Evolutionary conservation across 2,113 vertebrate species (phyloP).

Genomic region (Stegastes partitus): DNA sequence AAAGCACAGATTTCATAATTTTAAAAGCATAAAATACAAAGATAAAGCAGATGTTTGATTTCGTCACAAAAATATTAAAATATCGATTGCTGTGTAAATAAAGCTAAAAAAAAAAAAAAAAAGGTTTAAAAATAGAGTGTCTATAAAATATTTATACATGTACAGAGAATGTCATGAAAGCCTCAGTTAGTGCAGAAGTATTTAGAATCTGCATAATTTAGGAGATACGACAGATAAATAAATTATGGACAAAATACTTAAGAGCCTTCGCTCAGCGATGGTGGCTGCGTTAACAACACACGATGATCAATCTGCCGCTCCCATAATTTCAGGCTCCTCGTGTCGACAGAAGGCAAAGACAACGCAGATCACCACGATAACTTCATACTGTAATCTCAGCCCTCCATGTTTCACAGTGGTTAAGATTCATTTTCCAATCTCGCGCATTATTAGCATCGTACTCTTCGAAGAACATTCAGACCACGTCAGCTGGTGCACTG

Average conservation of each 20-base stretch:
- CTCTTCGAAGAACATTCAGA: constrained; percentile 52
- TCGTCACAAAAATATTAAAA: constrained; percentile 40
- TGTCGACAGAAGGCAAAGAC: constrained; percentile 40
- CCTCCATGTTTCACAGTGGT: constrained; percentile 72
- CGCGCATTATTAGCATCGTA: constrained; percentile 19
- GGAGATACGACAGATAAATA: constrained; percentile 62
- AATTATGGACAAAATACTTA: constrained; percentile 61
- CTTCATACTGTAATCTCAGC: constrained; percentile 54
- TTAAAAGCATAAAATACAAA: constrained; percentile 34
- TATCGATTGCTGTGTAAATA: constrained; percentile 45
- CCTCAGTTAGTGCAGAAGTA: constrained; percentile 62
- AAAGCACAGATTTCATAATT: constrained; percentile 35
- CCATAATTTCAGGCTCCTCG: constrained; percentile 26
- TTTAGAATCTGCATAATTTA: constrained; percentile 66
- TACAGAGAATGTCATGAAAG: constrained; percentile 48
- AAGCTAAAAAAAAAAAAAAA: constrained; percentile 51
- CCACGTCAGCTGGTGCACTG: constrained; percentile 20
- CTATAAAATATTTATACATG: constrained; percentile 63
- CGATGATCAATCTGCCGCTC: constrained; percentile 41
- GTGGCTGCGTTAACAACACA: constrained; percentile 26
- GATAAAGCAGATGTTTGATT: constrained; percentile 39
- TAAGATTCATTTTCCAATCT: constrained; percentile 56
- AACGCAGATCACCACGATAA: constrained; percentile 39
- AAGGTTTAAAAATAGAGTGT: constrained; percentile 56
- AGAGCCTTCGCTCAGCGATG: constrained; percentile 39